Base-by-base conservation (phyloP, 2,888 invertebrate species). In the Graphium colonna region DNA sequence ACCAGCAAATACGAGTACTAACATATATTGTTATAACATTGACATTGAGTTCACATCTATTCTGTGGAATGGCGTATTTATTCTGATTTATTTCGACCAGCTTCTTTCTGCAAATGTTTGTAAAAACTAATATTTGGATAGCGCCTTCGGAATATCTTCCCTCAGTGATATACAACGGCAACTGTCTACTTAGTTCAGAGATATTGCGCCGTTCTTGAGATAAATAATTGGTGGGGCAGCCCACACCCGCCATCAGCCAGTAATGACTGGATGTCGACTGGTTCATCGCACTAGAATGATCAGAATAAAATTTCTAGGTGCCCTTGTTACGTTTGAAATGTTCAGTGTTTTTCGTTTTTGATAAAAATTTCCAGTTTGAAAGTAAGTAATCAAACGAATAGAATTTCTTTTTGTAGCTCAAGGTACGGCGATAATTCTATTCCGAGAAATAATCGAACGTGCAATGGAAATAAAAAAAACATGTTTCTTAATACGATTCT, bases 391-490 rank as follows among this genome's bases (percentile, higher is more conserved):
- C 1, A 36, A 47, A 52, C 16, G 16, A n/a, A 41, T 1, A 26
- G 15, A 47, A 21, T 16, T 41, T 26, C n/a, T 38, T 3, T 41
- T 46, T 52, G n/a, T 41, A 47, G 42, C 21, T 47, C 52, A 52
- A 52, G 52, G 52, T 47, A 16, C 41, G 17, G 41, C 46, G 47
- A 52, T 52, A 42, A 52, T 52, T 52, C 52, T 52, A 52, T 52
- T 52, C 52, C 16, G 47, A 52, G 52, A 52, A 52, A 46, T 15
- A 8, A 28, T 13, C 47, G 36, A 47, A 47, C 42, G n/a, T n/a
- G n/a, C n/a, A n/a, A n/a, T n/a, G n/a, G n/a, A n/a, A n/a, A n/a
- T n/a, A n/a, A n/a, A n/a, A n/a, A n/a, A n/a, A n/a, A n/a, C n/a
- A n/a, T n/a, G n/a, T n/a, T n/a, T n/a, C n/a, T n/a, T n/a, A n/a